phyloP scores from a whole-genome alignment of 2,888 invertebrate genomes.

The Laothoe populi region DNA sequence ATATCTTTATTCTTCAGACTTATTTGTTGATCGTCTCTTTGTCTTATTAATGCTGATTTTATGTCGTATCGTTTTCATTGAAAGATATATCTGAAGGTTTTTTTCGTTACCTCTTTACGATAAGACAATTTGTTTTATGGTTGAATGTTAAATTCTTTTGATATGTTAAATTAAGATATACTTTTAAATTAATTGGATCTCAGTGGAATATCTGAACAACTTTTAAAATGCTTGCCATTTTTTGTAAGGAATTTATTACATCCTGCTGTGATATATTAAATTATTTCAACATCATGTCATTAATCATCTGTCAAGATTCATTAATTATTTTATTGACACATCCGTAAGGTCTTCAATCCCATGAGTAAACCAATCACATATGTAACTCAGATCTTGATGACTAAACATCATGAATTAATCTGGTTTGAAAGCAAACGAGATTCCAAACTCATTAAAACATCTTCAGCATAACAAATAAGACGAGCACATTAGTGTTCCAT shows the following conservation, averaged over 20 bases:
- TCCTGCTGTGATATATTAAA: conserved; percentile 6
- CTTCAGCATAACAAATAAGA: background rate
- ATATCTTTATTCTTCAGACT: background rate
- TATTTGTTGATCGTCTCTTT: conserved; percentile 1
- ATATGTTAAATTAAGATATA: background rate
- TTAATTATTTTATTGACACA: conserved; percentile 1
- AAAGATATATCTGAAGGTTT: background rate
- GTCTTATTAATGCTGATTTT: background rate
- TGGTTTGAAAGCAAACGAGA: background rate
- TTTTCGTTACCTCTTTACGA: background rate
- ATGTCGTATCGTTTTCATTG: background rate
- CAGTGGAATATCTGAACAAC: background rate
- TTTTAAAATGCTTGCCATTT: conserved; percentile 1
- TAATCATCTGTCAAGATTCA: background rate
- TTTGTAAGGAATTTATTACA: background rate
- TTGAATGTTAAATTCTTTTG: no score
- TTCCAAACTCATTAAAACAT: background rate
- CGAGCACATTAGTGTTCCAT: conserved; percentile 6
- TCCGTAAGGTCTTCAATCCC: background rate
- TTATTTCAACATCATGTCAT: background rate
- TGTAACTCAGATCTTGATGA: no score
- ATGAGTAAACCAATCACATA: background rate
- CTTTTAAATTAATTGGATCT: background rate
- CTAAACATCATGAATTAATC: background rate
- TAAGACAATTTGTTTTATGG: conserved; percentile 2